Percentiles rank a stretch among this genome's conserved stretches.
Conservation (phyloP, 2,888 invertebrate species). For the Papilio gigon region DNA sequence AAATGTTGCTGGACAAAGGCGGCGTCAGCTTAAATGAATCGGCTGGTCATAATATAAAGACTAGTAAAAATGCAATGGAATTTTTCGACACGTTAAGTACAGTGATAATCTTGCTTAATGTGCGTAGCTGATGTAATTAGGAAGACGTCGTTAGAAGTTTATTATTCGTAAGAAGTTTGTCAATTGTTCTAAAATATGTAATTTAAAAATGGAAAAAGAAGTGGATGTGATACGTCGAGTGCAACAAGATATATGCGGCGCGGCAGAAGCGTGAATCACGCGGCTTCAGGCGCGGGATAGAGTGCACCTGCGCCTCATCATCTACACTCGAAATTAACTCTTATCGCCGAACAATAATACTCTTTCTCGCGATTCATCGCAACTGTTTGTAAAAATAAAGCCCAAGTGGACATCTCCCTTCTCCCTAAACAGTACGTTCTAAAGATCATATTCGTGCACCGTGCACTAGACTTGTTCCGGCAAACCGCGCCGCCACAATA, state of each 20-base stretch:
- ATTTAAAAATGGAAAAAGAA: slow-evolving; percentile 53
- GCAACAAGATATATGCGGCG: slow-evolving; percentile 74
- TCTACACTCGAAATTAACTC: slow-evolving; percentile 48
- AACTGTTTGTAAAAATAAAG: slow-evolving; percentile 57
- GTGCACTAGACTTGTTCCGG: slow-evolving; percentile 56
- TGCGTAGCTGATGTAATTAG: too few species aligned
- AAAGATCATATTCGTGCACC: slow-evolving; percentile 66
- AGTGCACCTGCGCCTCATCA: slow-evolving; percentile 66
- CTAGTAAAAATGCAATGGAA: too few species aligned
- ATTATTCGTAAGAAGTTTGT: too few species aligned
- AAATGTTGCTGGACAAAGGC: background rate
- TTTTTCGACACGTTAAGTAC: too few species aligned
- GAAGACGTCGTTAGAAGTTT: too few species aligned
- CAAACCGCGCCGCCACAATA: slow-evolving; percentile 67
- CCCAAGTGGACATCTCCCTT: slow-evolving; percentile 59
- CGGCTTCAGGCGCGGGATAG: slow-evolving; percentile 57
- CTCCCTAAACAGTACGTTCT: slow-evolving; percentile 59
- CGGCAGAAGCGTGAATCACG: slow-evolving; percentile 73
- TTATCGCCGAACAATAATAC: slow-evolving; percentile 48
- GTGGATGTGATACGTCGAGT: slow-evolving; percentile 64
- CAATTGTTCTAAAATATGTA: slow-evolving; percentile 33
- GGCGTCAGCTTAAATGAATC: background rate
- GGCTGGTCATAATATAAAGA: background rate
- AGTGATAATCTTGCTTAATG: too few species aligned
- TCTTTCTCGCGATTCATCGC: slow-evolving; percentile 45